phyloP scores from a whole-genome alignment of 2,113 vertebrate species.

The Python bivittatus region DNA sequence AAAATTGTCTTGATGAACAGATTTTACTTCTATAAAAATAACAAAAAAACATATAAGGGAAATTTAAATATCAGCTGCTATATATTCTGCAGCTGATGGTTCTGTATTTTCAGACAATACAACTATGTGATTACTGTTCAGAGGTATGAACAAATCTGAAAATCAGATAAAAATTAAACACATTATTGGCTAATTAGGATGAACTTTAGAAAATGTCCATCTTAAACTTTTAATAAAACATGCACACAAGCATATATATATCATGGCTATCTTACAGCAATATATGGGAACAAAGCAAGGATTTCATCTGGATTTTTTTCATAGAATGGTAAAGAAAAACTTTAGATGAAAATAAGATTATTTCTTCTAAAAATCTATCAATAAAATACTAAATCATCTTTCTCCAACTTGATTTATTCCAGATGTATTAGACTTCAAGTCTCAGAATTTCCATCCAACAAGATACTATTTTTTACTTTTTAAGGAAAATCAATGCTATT shows the following conservation, averaged over 20 bases:
- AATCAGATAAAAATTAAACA: constrained; percentile 36
- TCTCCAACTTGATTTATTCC: background rate
- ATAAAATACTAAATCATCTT: constrained; percentile 66
- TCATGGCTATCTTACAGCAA: background rate
- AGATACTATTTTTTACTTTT: background rate
- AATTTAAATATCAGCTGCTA: constrained; percentile 32
- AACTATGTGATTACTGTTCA: constrained; percentile 28
- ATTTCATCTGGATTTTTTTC: constrained; percentile 42
- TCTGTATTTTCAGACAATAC: constrained; percentile 12
- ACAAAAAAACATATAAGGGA: constrained; percentile 31
- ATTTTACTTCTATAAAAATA: background rate
- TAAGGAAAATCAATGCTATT: constrained; percentile 52
- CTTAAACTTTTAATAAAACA: constrained; percentile 10
- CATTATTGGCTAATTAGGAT: constrained; percentile 15
- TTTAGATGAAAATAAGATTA: constrained; percentile 68
- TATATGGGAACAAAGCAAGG: background rate
- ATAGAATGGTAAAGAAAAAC: constrained; percentile 46
- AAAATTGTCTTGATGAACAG: constrained; percentile 8
- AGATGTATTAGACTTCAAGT: background rate
- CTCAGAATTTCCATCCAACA: background rate
- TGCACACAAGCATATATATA: background rate
- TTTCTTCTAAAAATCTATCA: constrained; percentile 66
- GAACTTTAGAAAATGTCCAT: constrained; percentile 28
- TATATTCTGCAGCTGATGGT: constrained; percentile 9
- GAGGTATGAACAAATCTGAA: constrained; percentile 13